A percentile compares a stretch with the other conserved stretches of the same genome.
phyloP scores from a whole-genome alignment of 2,888 invertebrate species.

The Ypsolopha sequella region DNA sequence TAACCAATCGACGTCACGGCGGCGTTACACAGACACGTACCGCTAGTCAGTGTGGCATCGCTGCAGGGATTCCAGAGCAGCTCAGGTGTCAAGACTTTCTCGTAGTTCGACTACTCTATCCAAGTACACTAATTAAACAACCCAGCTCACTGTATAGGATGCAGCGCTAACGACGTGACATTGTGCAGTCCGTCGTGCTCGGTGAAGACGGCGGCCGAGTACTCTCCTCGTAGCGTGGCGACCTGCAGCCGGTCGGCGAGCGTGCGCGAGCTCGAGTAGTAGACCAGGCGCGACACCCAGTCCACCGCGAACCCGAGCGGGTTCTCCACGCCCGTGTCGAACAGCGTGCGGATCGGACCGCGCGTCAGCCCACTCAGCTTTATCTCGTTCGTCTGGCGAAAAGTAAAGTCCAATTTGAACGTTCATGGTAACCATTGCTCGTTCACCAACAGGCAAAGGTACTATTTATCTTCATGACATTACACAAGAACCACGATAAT shows the following conservation, averaged over 20 bases:
- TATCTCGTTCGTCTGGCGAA: constrained; percentile 73
- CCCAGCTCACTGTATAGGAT: constrained; percentile 72
- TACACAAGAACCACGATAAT: no score
- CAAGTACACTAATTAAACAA: no score
- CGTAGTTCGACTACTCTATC: no score
- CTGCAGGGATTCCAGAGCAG: no score
- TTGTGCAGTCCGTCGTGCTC: constrained; percentile 38
- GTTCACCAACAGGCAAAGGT: not conserved
- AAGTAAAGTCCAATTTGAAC: not conserved
- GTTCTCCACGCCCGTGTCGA: constrained; percentile 73
- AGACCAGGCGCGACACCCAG: constrained; percentile 83
- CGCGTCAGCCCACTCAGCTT: constrained; percentile 75
- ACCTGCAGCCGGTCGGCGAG: constrained; percentile 72
- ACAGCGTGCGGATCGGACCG: constrained; percentile 58
- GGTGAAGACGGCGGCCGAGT: constrained; percentile 55
- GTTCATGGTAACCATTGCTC: no score
- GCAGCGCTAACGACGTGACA: constrained; percentile 77
- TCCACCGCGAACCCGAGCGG: constrained; percentile 85
- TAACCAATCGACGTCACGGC: not conserved
- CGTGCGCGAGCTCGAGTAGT: constrained; percentile 74
- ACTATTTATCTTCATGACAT: no score
- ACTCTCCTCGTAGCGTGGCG: constrained; percentile 80
- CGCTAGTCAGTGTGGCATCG: not conserved
- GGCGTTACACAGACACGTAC: not conserved
- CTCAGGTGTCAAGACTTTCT: no score